Base-by-base conservation (phyloP, 1,140 invertebrate genomes). In the Ceratina australensis region DNA sequence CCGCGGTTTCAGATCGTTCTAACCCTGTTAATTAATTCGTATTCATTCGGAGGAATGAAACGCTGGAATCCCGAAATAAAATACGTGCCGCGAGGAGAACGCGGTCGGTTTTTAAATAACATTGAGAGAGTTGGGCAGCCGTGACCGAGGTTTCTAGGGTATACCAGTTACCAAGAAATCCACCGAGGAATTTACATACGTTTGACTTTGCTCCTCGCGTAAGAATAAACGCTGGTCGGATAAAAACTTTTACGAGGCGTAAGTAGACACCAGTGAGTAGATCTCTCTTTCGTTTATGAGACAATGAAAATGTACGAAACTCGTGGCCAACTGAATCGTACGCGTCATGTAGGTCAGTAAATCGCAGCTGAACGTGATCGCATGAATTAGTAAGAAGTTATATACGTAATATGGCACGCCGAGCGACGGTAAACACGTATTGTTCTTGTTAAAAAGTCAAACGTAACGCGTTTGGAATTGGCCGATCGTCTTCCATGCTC, bases 331-430 rank as follows among this genome's bases (percentile, higher is more conserved):
- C n/a, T 71, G 50, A 78, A 78, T 78, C 72, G 72, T 42, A 64
- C n/a, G 68, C 68, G 49, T 72, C 68, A 78, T 78, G 68, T 78
- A 72, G 75, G 75, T 78, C 75, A 72, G 68, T 78, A 68, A 72
- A 78, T 78, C 33, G 59, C 69, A 63, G 50, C 60, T 56, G 24
- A 60, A 72, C 63, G 64, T 61, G 28, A 76, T 78, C 52, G 50
- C 52, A 54, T 28, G 68, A 47, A 64, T 22, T 7, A 63, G 50
- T 72, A 42, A 42, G 8, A 5, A 5, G 33, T 42, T 42, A 42
- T 42, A 42, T 42, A 42, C 5, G 33, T 42, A 42, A 42, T 42
- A 42, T 42, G 33, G 5, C 33, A 50, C 12, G n/a, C 33, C 16
- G 52, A 22, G 20, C 67, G n/a, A 61, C 33, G n/a, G 4, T 50